Evolutionary conservation across 2,888 invertebrate genomes (phyloP), one percentile per base, ranked within the genome.

Genomic region (Epirrhoe tristata): DNA sequence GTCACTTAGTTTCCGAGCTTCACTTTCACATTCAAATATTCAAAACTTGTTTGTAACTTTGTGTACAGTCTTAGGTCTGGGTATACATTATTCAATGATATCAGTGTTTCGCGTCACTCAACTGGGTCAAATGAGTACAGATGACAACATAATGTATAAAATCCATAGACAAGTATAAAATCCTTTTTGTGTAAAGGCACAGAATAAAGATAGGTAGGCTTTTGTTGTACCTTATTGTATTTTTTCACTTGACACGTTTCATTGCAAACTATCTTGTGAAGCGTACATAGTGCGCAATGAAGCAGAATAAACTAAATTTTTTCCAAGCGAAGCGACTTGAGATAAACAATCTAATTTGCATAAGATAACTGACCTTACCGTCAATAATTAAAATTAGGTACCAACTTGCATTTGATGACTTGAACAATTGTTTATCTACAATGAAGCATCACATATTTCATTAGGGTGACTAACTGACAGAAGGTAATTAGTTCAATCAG

Each of bases 1-100:
- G 80, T 80, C 80, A 80, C 69, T 74, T 58, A 14, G 50, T 31
- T 50, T 60, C 53, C 56, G 53, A 53, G 36, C 67, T 62, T 65
- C 63, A 69, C 66, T 60, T 43, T 59, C 66, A 59, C 70, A 67
- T 56, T 59, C 43, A 31, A 46, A 43, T 43, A 58, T 53, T 58
- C 58, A 51, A 51, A 48, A n/a, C 50, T n/a, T 14, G 43, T 51
- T 17, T 24, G 2, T 12, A 31, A 39, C 32, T 39, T 50, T 6
- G 50, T 62, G 17, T 17, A 48, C 32, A 48, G 14, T 24, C n/a
- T 0, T 4, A 43, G 39, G 56, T 48, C 14, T 8, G 39, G n/a
- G 0, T 51, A 8, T 7, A 36, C 50, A 46, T 51, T 31, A 51
- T 52, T 31, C 16, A 39, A 10, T 54, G 17, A n/a, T 39, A 54